phyloP scores from a whole-genome alignment of 1,140 invertebrate species.

The Trichoplusia ni region DNA sequence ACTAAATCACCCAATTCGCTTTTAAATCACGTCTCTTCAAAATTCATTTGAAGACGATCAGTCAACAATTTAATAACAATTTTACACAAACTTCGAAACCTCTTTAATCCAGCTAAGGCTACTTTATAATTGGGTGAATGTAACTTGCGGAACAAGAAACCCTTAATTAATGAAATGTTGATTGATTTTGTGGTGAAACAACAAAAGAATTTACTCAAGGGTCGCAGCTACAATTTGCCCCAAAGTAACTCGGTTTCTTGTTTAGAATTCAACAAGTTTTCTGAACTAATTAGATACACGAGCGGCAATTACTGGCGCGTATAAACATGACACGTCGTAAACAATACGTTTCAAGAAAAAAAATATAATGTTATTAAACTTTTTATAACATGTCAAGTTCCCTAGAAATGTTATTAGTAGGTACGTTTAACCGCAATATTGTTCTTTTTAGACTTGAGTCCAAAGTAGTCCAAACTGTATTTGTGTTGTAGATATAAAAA shows the following conservation, averaged over 20 bases:
- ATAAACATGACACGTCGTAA: background rate
- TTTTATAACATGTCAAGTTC: too few relatives aligned
- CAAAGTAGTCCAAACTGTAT: too few relatives aligned
- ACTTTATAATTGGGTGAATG: slow-evolving; percentile 3
- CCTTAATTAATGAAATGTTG: slow-evolving; percentile 25
- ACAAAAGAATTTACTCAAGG: slow-evolving; percentile 8
- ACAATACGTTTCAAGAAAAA: background rate
- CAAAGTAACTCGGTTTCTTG: background rate
- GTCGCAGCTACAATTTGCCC: background rate
- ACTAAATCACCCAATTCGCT: too few relatives aligned
- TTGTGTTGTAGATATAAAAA: too few relatives aligned
- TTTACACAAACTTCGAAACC: background rate
- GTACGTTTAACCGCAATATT: too few relatives aligned
- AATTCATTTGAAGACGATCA: too few relatives aligned
- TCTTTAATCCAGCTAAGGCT: background rate
- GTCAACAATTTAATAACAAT: too few relatives aligned
- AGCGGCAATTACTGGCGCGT: background rate
- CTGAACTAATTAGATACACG: slow-evolving; percentile 18
- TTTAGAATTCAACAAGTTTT: slow-evolving; percentile 28
- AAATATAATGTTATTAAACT: background rate
- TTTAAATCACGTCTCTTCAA: too few relatives aligned
- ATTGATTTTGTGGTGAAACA: slow-evolving; percentile 22
- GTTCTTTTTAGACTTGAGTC: too few relatives aligned
- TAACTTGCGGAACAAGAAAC: background rate
- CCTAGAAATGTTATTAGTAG: too few relatives aligned